Evolutionary conservation across 1,140 invertebrate genomes (phyloP).

Genomic region (Hestina assimilis): DNA sequence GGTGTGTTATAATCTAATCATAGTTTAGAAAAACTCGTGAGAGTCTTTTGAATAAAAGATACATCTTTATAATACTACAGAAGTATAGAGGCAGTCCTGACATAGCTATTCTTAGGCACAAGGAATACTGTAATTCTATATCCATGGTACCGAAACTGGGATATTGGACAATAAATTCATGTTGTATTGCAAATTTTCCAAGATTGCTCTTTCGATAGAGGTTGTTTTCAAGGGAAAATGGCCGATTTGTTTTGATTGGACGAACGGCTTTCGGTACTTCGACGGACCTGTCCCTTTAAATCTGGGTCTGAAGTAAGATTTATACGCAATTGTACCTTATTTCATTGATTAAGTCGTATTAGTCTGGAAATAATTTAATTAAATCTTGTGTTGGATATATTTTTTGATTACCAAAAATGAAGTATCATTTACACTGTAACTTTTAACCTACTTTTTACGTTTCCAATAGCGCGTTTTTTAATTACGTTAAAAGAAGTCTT

Average conservation of each 20-base stretch:
- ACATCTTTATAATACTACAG: not conserved
- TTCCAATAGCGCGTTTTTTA: no score
- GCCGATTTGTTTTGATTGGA: slow-evolving; percentile 41
- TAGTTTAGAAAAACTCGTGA: not conserved
- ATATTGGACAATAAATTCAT: slow-evolving; percentile 19
- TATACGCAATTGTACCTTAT: slow-evolving; percentile 3
- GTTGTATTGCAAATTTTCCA: slow-evolving; percentile 22
- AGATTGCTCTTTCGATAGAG: slow-evolving; percentile 25
- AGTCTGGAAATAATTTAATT: not conserved
- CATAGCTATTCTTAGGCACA: not conserved
- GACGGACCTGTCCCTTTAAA: slow-evolving; percentile 24
- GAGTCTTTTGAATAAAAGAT: not conserved
- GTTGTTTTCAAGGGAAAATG: slow-evolving; percentile 30
- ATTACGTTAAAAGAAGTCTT: no score
- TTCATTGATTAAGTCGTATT: slow-evolving; percentile 9
- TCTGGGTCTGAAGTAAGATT: slow-evolving; percentile 16
- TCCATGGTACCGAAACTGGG: not conserved
- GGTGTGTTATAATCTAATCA: not conserved
- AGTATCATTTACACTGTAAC: no score
- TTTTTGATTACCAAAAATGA: no score
- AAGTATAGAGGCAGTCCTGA: not conserved
- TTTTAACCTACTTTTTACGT: no score
- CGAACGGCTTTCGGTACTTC: slow-evolving; percentile 27
- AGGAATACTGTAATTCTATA: not conserved
- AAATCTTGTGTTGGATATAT: no score